Base-by-base conservation (phyloP, 1,140 invertebrate species). In the Stenopsyche tienmushanensis region DNA sequence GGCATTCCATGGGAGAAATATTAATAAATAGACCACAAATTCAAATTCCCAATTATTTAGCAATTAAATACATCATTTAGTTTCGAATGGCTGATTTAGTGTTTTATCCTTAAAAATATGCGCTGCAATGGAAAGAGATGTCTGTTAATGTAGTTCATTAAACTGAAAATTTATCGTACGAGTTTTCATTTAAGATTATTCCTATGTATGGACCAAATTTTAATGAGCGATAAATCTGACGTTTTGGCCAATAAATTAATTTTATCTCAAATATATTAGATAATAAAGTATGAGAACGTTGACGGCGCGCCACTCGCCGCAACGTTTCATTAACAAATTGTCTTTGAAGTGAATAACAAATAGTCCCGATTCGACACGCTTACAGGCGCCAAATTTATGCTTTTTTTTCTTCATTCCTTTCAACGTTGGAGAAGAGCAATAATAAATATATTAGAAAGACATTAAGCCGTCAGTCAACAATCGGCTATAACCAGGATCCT, bases 381-480 rank as follows among this genome's bases (percentile, higher is more conserved):
- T 18, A 23, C 21, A 53, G 54, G 54, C 54, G 54, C 54, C 34
- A 57, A 57, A 57, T 57, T 57, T 39, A 57, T 50, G 18, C 21
- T 50, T 50, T 50, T 50, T 21, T 53, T 57, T 47, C 21, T 60
- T 47, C 44, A 15, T 47, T 18, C 5, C 44, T 5, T 47, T 9
- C 17, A 47, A n/a, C n/a, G n/a, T n/a, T n/a, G n/a, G n/a, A 54
- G 24, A 57, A 57, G 25, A 57, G 44, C 41, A 60, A 60, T 34
- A 60, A 60, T 60, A 60, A 47, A 60, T 60, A 60, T 60, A 60
- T 60, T 60, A 47, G 57, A 60, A 49, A 60, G 39, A 39, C 57
- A 60, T 60, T 60, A 60, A 60, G 47, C 41, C 47, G 57, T 60
- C 57, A 60, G 57, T 60, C 24, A 42, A 23, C 57, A 47, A 60